These are phyloP conservation scores for Drosophila prostipennis DNA, from an alignment of 2,888 invertebrate species.

Conservation along the genomic window DNA sequence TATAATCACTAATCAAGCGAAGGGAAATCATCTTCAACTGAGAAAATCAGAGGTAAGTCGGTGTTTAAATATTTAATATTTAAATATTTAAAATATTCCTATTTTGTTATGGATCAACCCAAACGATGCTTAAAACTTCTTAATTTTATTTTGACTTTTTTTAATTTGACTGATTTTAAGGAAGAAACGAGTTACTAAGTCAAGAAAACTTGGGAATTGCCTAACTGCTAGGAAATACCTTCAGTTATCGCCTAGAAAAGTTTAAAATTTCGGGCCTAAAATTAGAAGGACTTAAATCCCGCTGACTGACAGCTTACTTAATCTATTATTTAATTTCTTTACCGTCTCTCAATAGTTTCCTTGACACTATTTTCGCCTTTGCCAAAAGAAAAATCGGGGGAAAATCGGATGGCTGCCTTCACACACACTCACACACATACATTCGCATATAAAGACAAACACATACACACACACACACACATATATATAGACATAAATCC, in stretches of 20 bases:
- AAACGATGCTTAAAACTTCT: no score
- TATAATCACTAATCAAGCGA: neutral
- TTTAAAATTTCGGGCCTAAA: neutral
- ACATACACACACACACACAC: conserved; percentile 16
- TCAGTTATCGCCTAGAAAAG: neutral
- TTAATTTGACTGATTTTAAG: no score
- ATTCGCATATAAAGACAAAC: conserved; percentile 6
- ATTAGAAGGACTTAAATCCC: neutral
- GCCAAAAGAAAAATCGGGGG: conserved; percentile 32
- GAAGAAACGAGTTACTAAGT: no score
- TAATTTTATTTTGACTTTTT: no score
- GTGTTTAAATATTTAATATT: neutral
- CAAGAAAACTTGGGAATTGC: no score
- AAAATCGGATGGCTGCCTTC: conserved; percentile 27
- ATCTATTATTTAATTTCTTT: conserved; percentile 32
- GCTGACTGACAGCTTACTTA: conserved; percentile 19
- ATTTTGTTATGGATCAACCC: no score
- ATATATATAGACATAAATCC: conserved; percentile 51
- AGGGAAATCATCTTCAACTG: neutral
- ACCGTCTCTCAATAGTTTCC: conserved; percentile 40
- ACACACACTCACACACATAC: conserved; percentile 12
- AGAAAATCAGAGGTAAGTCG: conserved; percentile 15
- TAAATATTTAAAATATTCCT: no score
- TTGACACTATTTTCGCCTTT: conserved; percentile 58
- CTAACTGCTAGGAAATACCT: neutral